Base-by-base conservation (phyloP, 2,113 vertebrate species). In the Amphilophus citrinellus region DNA sequence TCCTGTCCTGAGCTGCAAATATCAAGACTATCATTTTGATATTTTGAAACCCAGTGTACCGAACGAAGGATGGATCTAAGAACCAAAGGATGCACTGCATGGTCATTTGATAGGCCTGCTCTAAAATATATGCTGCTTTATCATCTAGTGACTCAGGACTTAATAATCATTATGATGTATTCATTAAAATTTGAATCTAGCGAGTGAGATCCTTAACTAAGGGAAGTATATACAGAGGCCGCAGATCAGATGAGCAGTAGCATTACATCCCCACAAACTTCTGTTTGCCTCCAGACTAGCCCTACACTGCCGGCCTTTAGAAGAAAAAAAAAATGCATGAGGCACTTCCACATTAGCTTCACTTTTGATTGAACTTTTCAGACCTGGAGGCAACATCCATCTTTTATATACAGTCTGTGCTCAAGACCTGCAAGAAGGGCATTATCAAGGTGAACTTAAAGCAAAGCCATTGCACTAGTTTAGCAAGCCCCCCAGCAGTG, bases 401-500 rank as follows among this genome's bases (percentile, higher is more conserved):
- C 27, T 56, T 73, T 73, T 35, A 73, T 73, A 73, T 56, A 73
- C 68, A 73, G 68, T 73, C 47, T 73, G 3, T 73, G 47, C 18
- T 56, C 68, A 73, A n/a, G 27, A 73, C 68, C 47, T 56, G 47
- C 13, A 35, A 24, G 47, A 73, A 73, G 68, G 24, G 24, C 27
- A 73, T 56, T 73, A 73, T 73, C 68, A 73, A 73, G 68, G 68
- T 56, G 68, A 73, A 73, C 47, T 73, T 73, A 56, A 73, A 53
- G 44, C 44, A 53, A 32, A 35, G 53, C 27, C 24, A 71, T 8
- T 2, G 68, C 47, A 73, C 27, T 56, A n/a, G 27, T 73, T 56
- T 47, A 73, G 27, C 27, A 73, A 30, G 27, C 68, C 47, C 32
- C 66, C 3, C 0, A 73, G 68, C 47, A 73, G 32, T 73, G 47